These are phyloP conservation scores for Aythya fuligula DNA, from an alignment of 2,797 vertebrate species.

Conservation along the genomic window DNA sequence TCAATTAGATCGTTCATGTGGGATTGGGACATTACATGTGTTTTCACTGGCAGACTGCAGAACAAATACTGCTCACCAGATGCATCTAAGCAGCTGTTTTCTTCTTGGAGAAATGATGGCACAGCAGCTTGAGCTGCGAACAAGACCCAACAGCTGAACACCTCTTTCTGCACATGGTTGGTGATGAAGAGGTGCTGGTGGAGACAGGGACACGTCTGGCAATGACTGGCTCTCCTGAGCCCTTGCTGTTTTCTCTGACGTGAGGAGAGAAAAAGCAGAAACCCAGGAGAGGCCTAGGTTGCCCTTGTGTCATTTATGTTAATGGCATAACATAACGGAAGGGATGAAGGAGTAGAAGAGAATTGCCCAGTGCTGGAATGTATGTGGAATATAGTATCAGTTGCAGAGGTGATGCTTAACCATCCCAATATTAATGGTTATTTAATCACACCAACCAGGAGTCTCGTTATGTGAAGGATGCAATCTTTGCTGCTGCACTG, in stretches of 20 bases:
- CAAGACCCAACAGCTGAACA: background rate
- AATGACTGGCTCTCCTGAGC: background rate
- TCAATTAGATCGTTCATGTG: background rate
- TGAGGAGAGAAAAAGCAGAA: background rate
- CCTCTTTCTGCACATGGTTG: background rate
- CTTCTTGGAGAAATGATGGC: background rate
- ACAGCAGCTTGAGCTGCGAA: background rate
- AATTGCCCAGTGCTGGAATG: background rate
- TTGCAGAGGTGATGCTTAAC: background rate
- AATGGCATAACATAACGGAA: background rate
- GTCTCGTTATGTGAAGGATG: rapidly evolving
- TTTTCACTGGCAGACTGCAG: background rate
- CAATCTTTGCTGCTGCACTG: background rate
- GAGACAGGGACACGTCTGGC: background rate
- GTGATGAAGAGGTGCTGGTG: too few species aligned
- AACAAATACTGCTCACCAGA: background rate
- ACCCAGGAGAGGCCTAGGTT: background rate
- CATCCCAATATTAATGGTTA: background rate
- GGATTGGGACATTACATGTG: background rate
- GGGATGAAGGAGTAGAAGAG: background rate
- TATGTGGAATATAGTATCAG: background rate
- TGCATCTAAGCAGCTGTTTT: background rate
- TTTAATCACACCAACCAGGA: background rate
- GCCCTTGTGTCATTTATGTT: rapidly evolving
- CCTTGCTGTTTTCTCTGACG: background rate